Evolutionary conservation across 2,888 invertebrate genomes (phyloP), one percentile per base, ranked within the genome.

Genomic region (Melipona beecheii): DNA sequence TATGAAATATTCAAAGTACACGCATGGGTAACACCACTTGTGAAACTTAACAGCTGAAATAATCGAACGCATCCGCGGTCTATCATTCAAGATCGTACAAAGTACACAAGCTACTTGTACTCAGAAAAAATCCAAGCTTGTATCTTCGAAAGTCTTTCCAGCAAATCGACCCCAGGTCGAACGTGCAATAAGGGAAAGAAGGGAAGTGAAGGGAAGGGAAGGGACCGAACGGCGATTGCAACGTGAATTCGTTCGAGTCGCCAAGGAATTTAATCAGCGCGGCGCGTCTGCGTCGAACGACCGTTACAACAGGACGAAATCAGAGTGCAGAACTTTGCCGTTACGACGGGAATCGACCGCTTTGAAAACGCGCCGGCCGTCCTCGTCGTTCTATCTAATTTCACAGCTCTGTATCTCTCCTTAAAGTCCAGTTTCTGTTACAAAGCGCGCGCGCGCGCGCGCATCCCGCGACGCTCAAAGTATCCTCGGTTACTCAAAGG

Each of bases 321-420:
- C 83, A 1, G 43, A 43, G 43, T 43, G 31, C 31, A 49, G 52
- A 81, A 65, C 84, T 69, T 58, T 58, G 43, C 31, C 62, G 31
- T 6, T 62, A 27, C 36, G 15, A 19, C 65, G 9, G 2, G 9
- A 9, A 11, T 43, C 43, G 85, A 85, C 82, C 83, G 83, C n/a
- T 58, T 58, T 24, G n/a, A 15, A 58, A 56, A 86, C 86, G 81
- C 68, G 49, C 54, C n/a, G n/a, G 69, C 71, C 54, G 66, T 80
- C 78, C 81, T 27, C 27, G 27, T 78, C 81, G 86, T 87, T 86
- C 77, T 80, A 54, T 77, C 84, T 87, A 87, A 87, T 88, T 84
- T 86, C 84, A 54, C 83, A 64, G 86, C 80, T 84, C 70, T 86
- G 86, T 83, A 86, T 84, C 79, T 84, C 79, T 78, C 83, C 86